Percentiles rank a stretch among this genome's conserved stretches.
These are phyloP conservation scores for Amyelois transitella DNA, from an alignment of 1,140 invertebrate species.

Conservation along the genomic window DNA sequence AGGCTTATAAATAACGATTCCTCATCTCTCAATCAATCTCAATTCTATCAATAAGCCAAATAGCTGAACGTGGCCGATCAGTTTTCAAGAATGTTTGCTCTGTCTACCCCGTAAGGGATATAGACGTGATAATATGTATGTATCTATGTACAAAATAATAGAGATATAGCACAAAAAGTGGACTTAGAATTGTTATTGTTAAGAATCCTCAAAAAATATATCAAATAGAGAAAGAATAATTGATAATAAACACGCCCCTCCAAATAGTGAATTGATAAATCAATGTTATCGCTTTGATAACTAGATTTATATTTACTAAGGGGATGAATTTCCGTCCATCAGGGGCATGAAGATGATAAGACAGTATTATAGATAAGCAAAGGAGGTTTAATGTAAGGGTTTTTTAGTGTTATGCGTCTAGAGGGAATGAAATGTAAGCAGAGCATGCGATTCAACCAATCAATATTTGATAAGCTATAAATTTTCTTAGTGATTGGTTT, in stretches of 20 bases:
- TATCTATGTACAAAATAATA: too few species aligned
- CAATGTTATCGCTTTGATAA: neutral
- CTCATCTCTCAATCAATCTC: too few species aligned
- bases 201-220: too few species aligned
- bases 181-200: too few species aligned
- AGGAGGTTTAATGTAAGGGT: conserved; percentile 3
- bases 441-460: neutral
- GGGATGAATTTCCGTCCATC: conserved; percentile 3
- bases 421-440: neutral
- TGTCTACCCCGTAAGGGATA: too few species aligned
- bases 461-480: neutral
- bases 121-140: too few species aligned
- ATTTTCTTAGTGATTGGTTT: conserved; percentile 1
- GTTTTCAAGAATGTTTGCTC: too few species aligned
- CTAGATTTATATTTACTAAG: conserved; percentile 1
- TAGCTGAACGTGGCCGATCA: too few species aligned
- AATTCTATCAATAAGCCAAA: too few species aligned
- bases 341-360: conserved; percentile 4
- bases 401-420: conserved; percentile 3
- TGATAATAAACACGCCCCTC: neutral
- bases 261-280: conserved; percentile 1
- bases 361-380: neutral
- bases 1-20: too few species aligned
- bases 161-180: too few species aligned
- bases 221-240: too few species aligned